Percentiles rank a stretch among this genome's conserved stretches.
phyloP scores from a whole-genome alignment of 2,888 invertebrate genomes.

The Taenaris catops region DNA sequence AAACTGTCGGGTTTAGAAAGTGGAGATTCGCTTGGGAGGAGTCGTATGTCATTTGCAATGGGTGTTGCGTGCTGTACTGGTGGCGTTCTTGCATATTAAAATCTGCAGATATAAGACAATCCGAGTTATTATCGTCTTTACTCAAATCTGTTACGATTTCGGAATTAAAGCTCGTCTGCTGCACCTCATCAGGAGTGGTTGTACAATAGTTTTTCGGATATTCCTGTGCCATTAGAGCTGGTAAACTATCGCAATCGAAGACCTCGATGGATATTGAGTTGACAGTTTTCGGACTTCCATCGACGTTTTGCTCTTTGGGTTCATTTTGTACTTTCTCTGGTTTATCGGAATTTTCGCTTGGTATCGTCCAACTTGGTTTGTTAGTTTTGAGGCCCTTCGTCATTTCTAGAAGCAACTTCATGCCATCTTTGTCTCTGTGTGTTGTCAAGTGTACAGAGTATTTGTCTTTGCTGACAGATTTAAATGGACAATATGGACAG shows the following conservation, averaged over 20 bases:
- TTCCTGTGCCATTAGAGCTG: constrained; percentile 51
- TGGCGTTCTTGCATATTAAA: constrained; percentile 54
- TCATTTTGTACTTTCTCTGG: constrained; percentile 29
- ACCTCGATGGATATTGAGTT: constrained; percentile 63
- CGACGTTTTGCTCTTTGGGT: constrained; percentile 37
- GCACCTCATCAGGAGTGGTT: constrained; percentile 35
- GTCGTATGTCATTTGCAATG: constrained; percentile 49
- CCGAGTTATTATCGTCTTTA: constrained; percentile 63
- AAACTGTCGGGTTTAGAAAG: constrained; percentile 50
- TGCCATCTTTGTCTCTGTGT: constrained; percentile 68
- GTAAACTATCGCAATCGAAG: constrained; percentile 63
- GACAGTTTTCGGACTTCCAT: constrained; percentile 39
- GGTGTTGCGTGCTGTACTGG: constrained; percentile 46
- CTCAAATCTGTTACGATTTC: constrained; percentile 54
- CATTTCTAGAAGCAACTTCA: constrained; percentile 54
- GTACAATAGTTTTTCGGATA: constrained; percentile 53
- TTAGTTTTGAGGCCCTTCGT: constrained; percentile 41
- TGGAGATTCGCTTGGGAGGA: constrained; percentile 49
- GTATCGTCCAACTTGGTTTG: constrained; percentile 67
- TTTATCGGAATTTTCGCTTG: constrained; percentile 45
- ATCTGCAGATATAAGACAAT: constrained; percentile 58
- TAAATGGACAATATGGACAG: constrained; percentile 81
- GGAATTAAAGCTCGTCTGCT: constrained; percentile 38
- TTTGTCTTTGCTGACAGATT: constrained; percentile 82
- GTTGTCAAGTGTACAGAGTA: constrained; percentile 75